Evolutionary conservation across 2,797 vertebrate species (phyloP).

Genomic region (Tinamus major): DNA sequence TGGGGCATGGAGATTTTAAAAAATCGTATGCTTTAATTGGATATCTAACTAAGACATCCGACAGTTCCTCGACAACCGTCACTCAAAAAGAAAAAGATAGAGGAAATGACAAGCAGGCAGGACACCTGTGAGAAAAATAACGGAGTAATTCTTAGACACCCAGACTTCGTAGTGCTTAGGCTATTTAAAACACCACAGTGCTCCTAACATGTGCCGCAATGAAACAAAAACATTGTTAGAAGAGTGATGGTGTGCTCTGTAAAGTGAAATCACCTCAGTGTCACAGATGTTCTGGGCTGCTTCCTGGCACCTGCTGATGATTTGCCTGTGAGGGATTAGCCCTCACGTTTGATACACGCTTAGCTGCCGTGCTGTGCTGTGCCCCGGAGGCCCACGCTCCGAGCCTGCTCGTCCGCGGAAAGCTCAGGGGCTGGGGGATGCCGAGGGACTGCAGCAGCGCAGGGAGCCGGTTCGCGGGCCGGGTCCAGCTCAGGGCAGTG

Average conservation of each 20-base stretch:
- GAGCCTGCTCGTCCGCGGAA: not conserved
- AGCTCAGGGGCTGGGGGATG: accelerated
- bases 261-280: not conserved
- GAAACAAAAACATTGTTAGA: not conserved
- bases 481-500: not conserved
- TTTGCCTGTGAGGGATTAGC: not conserved
- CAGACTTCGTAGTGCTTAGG: not conserved
- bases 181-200: not conserved
- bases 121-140: not conserved
- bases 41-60: not conserved
- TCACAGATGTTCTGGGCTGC: not conserved
- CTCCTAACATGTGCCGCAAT: not conserved
- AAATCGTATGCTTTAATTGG: not conserved
- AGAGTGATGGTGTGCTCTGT: not conserved
- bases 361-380: not conserved
- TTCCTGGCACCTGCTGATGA: not conserved
- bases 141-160: not conserved
- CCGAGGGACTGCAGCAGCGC: not conserved
- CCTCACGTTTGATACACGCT: not conserved
- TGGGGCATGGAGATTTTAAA: not conserved
- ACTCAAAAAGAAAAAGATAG: not conserved
- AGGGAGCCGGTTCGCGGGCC: not conserved
- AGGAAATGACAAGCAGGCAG: not conserved
- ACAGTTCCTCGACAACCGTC: accelerated
- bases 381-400: not conserved